Base-by-base conservation (phyloP, 1,140 invertebrate species). In the Cotesia vestalis region DNA sequence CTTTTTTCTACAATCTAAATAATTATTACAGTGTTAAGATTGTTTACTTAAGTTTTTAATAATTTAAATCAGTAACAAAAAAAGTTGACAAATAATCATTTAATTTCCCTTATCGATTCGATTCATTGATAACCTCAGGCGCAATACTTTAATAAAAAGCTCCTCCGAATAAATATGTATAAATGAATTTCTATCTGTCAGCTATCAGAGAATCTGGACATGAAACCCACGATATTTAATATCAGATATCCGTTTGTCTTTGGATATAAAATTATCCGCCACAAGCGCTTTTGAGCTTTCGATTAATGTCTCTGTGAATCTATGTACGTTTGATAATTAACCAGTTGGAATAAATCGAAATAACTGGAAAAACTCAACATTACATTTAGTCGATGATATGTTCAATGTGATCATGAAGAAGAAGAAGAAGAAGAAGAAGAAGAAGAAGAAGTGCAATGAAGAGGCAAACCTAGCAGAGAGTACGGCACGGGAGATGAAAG, bases 381-480 rank as follows among this genome's bases (percentile, higher is more conserved):
- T 1, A 27, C 1, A 27, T 27, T 27, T 27, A 1, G 27, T 27
- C 27, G 27, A 27, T 27, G 27, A 27, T 27, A 27, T 27, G 27
- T 27, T 27, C 27, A 27, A 27, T 27, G 27, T 27, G 27, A 27
- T 27, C 27, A 27, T 27, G 3, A 27, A 38, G 64, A 52, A 52
- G 61, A n/a, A 60, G 34, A 59, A 20, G 36, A 27, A 12, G 51
- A 20, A 34, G 9, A 59, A 59, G 35, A n/a, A 55, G 40, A 55
- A 40, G 17, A 8, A 14, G 46, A 27, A 73, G 60, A 62, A 71
- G 67, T 57, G 51, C 27, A 70, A 66, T 12, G 52, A 70, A 52
- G 12, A 34, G 17, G 79, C 77, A 73, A 81, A 83, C 81, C 78
- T 83, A 84, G 80, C 81, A 51, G 68, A 46, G 11, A 38, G 17